A percentile compares a stretch with the other conserved stretches of the same genome.
Evolutionary conservation across 1,140 invertebrate species (phyloP).

Genomic region (Anoplolepis gracilipes): DNA sequence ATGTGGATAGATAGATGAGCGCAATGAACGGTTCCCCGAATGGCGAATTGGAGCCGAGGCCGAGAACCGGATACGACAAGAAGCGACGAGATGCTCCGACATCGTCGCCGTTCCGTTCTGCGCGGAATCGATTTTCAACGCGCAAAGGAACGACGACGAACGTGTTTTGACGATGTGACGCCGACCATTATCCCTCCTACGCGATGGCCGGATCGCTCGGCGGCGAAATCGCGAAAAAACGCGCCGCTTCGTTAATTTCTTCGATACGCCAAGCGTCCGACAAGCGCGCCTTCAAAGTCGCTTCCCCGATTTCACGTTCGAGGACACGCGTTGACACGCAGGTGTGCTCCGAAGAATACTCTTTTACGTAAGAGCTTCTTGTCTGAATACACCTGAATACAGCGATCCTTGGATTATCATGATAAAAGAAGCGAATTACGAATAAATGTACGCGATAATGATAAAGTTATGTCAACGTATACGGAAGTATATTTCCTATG

Average conservation of each 20-base stretch:
- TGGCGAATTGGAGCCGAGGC: slow-evolving; percentile 23
- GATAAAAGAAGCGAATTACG: not conserved
- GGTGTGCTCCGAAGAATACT: slow-evolving; percentile 5
- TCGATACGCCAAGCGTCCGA: slow-evolving; percentile 28
- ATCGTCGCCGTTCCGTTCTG: slow-evolving; percentile 25
- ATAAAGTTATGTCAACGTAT: not conserved
- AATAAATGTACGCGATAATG: not conserved
- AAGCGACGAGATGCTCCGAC: slow-evolving; percentile 25
- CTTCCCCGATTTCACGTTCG: slow-evolving; percentile 33
- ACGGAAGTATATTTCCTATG: no score
- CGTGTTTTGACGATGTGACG: slow-evolving; percentile 50
- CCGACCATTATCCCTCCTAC: slow-evolving; percentile 54
- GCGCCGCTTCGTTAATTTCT: slow-evolving; percentile 60
- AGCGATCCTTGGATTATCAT: not conserved
- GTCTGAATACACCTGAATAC: not conserved
- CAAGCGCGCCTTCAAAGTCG: slow-evolving; percentile 35
- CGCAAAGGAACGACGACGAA: not conserved
- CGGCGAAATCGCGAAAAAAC: slow-evolving; percentile 15
- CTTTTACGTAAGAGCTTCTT: not conserved
- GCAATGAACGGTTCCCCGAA: slow-evolving; percentile 44
- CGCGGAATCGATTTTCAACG: slow-evolving; percentile 61
- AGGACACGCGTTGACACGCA: slow-evolving; percentile 37
- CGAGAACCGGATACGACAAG: slow-evolving; percentile 23
- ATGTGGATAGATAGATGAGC: not conserved
- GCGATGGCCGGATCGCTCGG: not conserved